phyloP scores from a whole-genome alignment of 2,113 vertebrate genomes.

The Notarius quadriscutis region DNA sequence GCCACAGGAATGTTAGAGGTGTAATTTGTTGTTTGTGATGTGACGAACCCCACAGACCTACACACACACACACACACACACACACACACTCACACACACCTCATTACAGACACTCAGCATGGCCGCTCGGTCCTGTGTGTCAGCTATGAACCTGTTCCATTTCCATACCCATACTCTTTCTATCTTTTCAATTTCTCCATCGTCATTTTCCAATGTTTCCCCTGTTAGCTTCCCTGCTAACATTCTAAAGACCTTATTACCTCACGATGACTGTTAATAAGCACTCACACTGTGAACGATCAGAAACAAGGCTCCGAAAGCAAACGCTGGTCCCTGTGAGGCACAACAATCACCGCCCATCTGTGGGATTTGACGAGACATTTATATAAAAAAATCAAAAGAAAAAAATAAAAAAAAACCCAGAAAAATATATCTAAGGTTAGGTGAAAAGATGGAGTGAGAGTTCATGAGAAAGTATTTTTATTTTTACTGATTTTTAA shows the following conservation, averaged over 20 bases:
- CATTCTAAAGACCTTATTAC: slow-evolving; percentile 25
- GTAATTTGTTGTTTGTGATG: slow-evolving; percentile 13
- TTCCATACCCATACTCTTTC: background rate
- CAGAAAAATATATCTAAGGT: background rate
- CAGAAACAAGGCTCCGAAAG: background rate
- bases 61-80: background rate
- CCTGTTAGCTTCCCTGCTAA: background rate
- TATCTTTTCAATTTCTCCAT: slow-evolving; percentile 8
- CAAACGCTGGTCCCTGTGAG: background rate
- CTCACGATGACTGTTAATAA: slow-evolving; percentile 2
- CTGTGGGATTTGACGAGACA: background rate
- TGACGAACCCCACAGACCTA: background rate
- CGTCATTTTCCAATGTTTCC: background rate
- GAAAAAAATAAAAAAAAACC: background rate
- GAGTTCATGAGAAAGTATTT: background rate
- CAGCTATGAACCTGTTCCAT: background rate
- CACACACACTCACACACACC: background rate
- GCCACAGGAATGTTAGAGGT: background rate
- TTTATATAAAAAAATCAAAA: background rate
- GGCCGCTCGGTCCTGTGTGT: background rate
- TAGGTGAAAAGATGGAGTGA: background rate
- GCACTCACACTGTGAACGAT: background rate
- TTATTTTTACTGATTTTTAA: background rate
- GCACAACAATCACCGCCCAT: background rate
- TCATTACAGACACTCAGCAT: slow-evolving; percentile 6